phyloP scores from a whole-genome alignment of 2,797 vertebrate genomes.

The Jordanella pulchra region DNA sequence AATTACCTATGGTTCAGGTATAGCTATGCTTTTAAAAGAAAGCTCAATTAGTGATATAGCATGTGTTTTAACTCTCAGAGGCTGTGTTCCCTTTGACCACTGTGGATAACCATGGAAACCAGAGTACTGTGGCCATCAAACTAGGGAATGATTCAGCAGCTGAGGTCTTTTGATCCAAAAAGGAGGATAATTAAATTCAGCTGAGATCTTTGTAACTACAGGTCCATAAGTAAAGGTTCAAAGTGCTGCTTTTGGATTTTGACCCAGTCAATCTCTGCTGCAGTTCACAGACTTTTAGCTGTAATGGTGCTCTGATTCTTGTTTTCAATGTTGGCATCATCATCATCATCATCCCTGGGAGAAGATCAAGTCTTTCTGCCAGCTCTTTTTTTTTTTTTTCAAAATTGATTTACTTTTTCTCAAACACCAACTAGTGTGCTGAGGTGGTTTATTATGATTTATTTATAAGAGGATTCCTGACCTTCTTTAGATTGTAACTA shows the following conservation, averaged over 20 bases:
- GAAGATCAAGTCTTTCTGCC: background rate
- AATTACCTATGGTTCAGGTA: constrained; percentile 5
- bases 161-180: constrained; percentile 25
- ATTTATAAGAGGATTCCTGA: background rate
- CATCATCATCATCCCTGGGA: too few species aligned
- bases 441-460: background rate
- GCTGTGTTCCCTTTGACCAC: constrained; percentile 9
- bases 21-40: constrained; percentile 8
- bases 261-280: background rate
- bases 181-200: constrained; percentile 21
- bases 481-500: background rate
- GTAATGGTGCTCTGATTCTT: background rate
- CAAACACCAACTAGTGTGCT: background rate
- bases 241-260: constrained; percentile 6
- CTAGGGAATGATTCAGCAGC: constrained; percentile 24
- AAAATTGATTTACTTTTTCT: background rate
- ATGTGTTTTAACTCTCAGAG: constrained; percentile 33
- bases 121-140: constrained; percentile 14
- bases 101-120: constrained; percentile 27
- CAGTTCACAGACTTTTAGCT: background rate
- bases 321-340: constrained; percentile 1
- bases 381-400: background rate
- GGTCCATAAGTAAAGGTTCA: constrained; percentile 11
- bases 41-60: constrained; percentile 10
- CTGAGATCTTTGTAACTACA: constrained; percentile 11